Evolutionary conservation across 2,888 invertebrate genomes (phyloP).

Genomic region (Athetis lepigone): DNA sequence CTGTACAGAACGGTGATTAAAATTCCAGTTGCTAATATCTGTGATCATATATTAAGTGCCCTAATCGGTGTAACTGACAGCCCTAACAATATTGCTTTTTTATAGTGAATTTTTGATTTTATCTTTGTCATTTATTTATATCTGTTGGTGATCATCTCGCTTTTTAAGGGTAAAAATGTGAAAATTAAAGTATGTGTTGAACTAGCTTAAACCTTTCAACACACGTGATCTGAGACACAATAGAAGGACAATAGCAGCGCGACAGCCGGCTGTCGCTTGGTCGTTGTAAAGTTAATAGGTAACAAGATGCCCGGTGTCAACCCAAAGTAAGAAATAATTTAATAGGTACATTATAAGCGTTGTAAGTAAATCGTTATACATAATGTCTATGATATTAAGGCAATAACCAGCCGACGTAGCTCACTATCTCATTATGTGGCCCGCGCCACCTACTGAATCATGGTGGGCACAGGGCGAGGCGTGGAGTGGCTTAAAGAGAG

Average conservation of each 20-base stretch:
- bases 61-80: slow-evolving; percentile 79
- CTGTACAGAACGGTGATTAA: slow-evolving; percentile 79
- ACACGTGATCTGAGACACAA: too few relatives aligned
- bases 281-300: too few relatives aligned
- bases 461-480: slow-evolving; percentile 50
- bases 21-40: slow-evolving; percentile 83
- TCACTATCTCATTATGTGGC: slow-evolving; percentile 83
- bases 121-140: slow-evolving; percentile 56
- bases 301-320: too few relatives aligned
- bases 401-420: slow-evolving; percentile 60
- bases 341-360: slow-evolving; percentile 1
- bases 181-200: too few relatives aligned
- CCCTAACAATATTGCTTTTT: slow-evolving; percentile 69
- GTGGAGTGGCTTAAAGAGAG: slow-evolving; percentile 69
- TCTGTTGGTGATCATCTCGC: slow-evolving; percentile 46
- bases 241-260: too few relatives aligned
- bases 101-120: slow-evolving; percentile 64
- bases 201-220: too few relatives aligned
- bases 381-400: slow-evolving; percentile 31
- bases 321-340: neutral
- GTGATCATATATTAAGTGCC: slow-evolving; percentile 83
- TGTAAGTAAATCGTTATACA: slow-evolving; percentile 26
- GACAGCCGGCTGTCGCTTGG: too few relatives aligned
- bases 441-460: slow-evolving; percentile 80
- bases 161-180: slow-evolving; percentile 12